Percentiles rank a stretch among this genome's conserved stretches.
phyloP scores from a whole-genome alignment of 1,140 invertebrate species.

The Sycophila sp. region DNA sequence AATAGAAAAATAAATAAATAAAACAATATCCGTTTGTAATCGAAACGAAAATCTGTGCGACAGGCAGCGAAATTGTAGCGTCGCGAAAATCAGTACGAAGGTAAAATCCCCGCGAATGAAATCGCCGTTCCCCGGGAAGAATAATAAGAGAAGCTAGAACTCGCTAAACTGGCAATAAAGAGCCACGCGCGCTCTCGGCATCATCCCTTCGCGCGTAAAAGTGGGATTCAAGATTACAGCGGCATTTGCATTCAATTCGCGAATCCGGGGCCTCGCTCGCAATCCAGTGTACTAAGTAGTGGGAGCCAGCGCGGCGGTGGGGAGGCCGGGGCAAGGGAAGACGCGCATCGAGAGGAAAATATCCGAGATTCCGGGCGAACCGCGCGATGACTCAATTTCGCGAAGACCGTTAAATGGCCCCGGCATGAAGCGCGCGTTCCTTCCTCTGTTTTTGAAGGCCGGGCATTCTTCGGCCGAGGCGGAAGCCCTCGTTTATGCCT shows the following conservation, averaged over 20 bases:
- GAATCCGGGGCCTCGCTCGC: background rate
- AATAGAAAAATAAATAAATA: too few relatives aligned
- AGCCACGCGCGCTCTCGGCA: background rate
- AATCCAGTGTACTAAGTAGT: conserved; percentile 33
- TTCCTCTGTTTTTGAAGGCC: conserved; percentile 62
- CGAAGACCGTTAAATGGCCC: conserved; percentile 64
- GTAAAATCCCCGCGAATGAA: background rate
- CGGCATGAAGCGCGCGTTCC: conserved; percentile 41
- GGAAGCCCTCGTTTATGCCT: background rate
- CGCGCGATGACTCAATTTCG: conserved; percentile 67
- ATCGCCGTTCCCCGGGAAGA: background rate
- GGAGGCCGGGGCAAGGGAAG: conserved; percentile 40
- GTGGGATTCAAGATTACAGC: conserved; percentile 8
- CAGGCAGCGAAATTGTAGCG: too few relatives aligned
- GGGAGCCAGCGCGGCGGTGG: conserved; percentile 11
- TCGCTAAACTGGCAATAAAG: conserved; percentile 25
- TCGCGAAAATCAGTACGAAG: background rate
- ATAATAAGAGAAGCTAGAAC: background rate
- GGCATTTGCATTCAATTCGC: conserved; percentile 36
- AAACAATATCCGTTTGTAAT: too few relatives aligned
- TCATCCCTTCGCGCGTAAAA: too few relatives aligned
- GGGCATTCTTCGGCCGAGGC: conserved; percentile 57
- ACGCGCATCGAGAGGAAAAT: conserved; percentile 59
- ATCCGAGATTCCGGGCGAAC: conserved; percentile 66
- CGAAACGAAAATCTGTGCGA: too few relatives aligned